Evolutionary conservation across 2,797 vertebrate species (phyloP), one percentile per base, ranked within the genome.

Genomic region (Orestias chungarensis): DNA sequence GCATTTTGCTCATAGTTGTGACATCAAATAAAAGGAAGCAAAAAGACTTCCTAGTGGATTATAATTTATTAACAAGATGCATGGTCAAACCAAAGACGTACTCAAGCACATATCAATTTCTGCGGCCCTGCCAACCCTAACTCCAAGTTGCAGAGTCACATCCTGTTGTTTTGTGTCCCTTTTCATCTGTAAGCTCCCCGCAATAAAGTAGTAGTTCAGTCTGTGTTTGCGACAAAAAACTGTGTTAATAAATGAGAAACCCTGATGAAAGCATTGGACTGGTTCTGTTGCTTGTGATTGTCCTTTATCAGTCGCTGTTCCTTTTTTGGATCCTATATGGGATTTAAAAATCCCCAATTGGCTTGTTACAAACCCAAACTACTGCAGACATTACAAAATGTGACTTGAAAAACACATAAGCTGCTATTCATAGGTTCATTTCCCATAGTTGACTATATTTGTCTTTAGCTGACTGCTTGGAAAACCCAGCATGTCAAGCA

Each of bases 401-500:
- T 31, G 52, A 46, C 23, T n/a, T 57, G 18, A 15, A 12, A 7
- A 3, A 20, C 20, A n/a, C 47, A 29, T 47, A 8, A 52, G 31
- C 25, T 31, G 33, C 61, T 64, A 23, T 57, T 57, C 29, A 9
- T 52, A 42, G n/a, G 50, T 57, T 55, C 57, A 49, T 46, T 49
- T 38, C 43, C 14, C 43, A 40, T 43, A 44, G 64, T 35, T 14
- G 4, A 29, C 49, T 43, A 43, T 33, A 43, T 6, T n/a, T 27
- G 11, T 7, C 18, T 62, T 38, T 43, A 20, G 43, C 27, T 46
- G 55, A 61, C 10, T 38, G 42, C 23, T 71, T 47, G 62, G 54
- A 29, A 27, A 65, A 33, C 38, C 44, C 15, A 7, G 52, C 54
- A 50, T 64, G 50, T 66, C 27, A 62, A 59, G 55, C 75, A 44